phyloP scores from a whole-genome alignment of 2,888 invertebrate species.

The Smittia aterrima region DNA sequence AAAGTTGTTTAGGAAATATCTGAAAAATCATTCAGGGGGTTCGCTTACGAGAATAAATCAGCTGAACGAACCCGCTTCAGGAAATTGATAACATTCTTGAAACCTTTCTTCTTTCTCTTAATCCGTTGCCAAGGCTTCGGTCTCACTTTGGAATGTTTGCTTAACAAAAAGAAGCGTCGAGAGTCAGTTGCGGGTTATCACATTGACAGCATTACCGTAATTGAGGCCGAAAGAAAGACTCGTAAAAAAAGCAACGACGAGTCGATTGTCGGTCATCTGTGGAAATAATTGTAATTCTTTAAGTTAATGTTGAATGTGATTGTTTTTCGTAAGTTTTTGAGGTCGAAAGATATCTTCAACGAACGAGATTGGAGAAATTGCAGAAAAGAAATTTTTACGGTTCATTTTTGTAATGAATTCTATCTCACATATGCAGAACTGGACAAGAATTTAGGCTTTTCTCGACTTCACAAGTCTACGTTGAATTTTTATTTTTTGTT shows the following conservation, averaged over 20 bases:
- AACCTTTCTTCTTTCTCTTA: neutral
- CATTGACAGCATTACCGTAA: neutral
- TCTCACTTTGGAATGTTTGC: neutral
- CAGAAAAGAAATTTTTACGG: constrained; percentile 6
- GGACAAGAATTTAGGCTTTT: constrained; percentile 9
- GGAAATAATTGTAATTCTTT: constrained; percentile 15
- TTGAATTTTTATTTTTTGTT: neutral
- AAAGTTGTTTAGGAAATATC: too few species aligned
- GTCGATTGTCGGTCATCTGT: constrained; percentile 12
- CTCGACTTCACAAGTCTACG: neutral
- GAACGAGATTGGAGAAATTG: neutral
- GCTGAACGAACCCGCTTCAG: neutral
- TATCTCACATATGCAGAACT: neutral
- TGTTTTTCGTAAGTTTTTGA: constrained; percentile 19
- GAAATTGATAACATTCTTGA: constrained; percentile 1
- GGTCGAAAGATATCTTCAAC: neutral
- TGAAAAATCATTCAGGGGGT: too few species aligned
- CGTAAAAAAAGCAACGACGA: too few species aligned
- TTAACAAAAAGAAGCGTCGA: neutral
- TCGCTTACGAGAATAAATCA: neutral
- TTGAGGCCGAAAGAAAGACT: neutral
- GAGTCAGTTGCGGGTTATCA: neutral
- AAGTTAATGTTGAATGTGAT: constrained; percentile 14
- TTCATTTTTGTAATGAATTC: neutral
- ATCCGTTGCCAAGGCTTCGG: neutral